Evolutionary conservation across 2,888 invertebrate species (phyloP).

Genomic region (Cerastis rubricosa): DNA sequence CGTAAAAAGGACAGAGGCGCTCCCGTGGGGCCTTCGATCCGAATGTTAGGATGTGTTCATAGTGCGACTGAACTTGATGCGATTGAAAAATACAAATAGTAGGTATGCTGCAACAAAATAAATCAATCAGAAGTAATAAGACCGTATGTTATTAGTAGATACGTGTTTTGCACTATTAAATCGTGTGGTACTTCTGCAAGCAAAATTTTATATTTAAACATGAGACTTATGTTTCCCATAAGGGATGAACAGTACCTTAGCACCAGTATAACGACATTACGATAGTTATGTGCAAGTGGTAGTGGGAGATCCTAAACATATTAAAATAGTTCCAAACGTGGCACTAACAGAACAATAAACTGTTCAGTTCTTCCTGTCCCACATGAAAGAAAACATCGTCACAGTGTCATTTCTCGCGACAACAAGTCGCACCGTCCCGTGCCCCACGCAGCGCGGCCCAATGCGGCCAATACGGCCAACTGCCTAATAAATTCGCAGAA

Average conservation of each 20-base stretch:
- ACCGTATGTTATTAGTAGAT: neutral
- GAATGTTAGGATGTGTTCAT: conserved; percentile 44
- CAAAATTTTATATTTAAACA: neutral
- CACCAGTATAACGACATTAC: no score
- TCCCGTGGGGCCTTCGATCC: conserved; percentile 66
- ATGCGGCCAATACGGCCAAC: conserved; percentile 73
- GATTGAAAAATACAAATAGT: conserved; percentile 6
- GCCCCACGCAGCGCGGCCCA: conserved; percentile 52
- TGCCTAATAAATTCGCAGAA: conserved; percentile 75
- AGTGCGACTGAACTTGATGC: conserved; percentile 2
- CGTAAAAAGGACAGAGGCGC: conserved; percentile 69
- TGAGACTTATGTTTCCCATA: no score
- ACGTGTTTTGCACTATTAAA: neutral
- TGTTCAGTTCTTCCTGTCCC: neutral
- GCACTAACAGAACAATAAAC: conserved; percentile 6
- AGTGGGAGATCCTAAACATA: neutral
- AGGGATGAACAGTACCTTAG: neutral
- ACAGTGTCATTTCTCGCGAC: conserved; percentile 7
- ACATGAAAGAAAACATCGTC: conserved; percentile 18
- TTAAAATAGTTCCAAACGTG: conserved; percentile 5
- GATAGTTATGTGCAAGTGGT: neutral
- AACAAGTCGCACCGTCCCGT: conserved; percentile 32
- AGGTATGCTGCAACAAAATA: neutral
- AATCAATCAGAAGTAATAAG: neutral
- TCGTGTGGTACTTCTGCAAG: neutral